Conservation (phyloP, 2,888 invertebrate species). For the Encarsia formosa region DNA sequence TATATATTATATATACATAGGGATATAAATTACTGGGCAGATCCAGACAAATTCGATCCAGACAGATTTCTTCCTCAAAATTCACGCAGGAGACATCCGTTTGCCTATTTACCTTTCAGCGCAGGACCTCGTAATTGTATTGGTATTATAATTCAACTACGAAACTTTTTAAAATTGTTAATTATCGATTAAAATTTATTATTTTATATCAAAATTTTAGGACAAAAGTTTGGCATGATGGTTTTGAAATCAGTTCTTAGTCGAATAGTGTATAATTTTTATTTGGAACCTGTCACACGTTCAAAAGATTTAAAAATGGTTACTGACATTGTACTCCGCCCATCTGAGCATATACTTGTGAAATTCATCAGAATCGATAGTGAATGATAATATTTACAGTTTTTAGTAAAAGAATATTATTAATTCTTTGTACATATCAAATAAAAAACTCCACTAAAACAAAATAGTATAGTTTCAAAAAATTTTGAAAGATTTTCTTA, state of each 20-base stretch:
- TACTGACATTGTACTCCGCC: constrained; percentile 23
- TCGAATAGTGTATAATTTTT: constrained; percentile 27
- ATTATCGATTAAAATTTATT: no score
- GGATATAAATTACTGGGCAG: constrained; percentile 56
- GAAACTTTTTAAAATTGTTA: neutral
- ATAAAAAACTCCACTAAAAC: no score
- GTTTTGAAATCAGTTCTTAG: constrained; percentile 25
- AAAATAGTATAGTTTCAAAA: no score
- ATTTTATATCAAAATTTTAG: no score
- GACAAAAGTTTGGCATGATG: constrained; percentile 21
- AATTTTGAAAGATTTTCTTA: no score
- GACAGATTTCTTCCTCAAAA: constrained; percentile 56
- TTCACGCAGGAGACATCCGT: constrained; percentile 54
- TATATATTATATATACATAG: no score
- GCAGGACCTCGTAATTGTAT: constrained; percentile 56
- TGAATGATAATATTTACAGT: no score
- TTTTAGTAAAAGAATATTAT: no score
- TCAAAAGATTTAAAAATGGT: constrained; percentile 13
- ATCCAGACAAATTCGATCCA: constrained; percentile 54
- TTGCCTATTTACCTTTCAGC: constrained; percentile 56
- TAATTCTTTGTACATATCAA: no score
- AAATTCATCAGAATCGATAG: constrained; percentile 16
- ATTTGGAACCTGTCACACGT: constrained; percentile 27
- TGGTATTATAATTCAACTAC: constrained; percentile 51
- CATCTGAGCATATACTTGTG: constrained; percentile 5